Conservation (phyloP, 2,113 vertebrate genomes). For the Aphelocoma coerulescens region DNA sequence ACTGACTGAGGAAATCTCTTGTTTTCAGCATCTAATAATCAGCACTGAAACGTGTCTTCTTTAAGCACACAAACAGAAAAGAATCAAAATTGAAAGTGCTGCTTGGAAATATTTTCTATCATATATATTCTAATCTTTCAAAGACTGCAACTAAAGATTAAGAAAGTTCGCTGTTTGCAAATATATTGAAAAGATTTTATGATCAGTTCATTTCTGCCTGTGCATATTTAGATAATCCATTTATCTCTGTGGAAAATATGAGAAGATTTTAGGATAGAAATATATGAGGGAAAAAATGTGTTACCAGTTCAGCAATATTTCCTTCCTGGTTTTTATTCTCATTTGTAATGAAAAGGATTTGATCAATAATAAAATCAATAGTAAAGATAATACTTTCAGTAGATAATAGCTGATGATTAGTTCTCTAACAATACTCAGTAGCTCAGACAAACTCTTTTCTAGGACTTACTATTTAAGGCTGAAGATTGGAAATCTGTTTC, state of each 20-base stretch:
- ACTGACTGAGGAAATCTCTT: not conserved
- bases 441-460: not conserved
- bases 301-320: not conserved
- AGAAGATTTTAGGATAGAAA: not conserved
- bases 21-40: not conserved
- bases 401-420: not conserved
- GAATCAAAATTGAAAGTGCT: not conserved
- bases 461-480: not conserved
- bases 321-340: not conserved
- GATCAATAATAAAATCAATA: not conserved
- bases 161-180: not conserved
- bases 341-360: not conserved
- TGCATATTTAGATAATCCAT: not conserved
- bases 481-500: not conserved
- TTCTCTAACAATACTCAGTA: not conserved
- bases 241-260: not conserved
- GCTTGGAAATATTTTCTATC: not conserved
- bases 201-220: not conserved
- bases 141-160: not conserved
- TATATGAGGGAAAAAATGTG: not conserved
- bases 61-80: not conserved
- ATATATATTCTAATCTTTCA: not conserved
- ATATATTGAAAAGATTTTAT: not conserved
- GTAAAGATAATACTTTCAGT: not conserved
- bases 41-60: not conserved